Percentiles rank a stretch among this genome's conserved stretches.
Evolutionary conservation across 2,797 vertebrate genomes (phyloP).

Genomic region (Labroides dimidiatus): DNA sequence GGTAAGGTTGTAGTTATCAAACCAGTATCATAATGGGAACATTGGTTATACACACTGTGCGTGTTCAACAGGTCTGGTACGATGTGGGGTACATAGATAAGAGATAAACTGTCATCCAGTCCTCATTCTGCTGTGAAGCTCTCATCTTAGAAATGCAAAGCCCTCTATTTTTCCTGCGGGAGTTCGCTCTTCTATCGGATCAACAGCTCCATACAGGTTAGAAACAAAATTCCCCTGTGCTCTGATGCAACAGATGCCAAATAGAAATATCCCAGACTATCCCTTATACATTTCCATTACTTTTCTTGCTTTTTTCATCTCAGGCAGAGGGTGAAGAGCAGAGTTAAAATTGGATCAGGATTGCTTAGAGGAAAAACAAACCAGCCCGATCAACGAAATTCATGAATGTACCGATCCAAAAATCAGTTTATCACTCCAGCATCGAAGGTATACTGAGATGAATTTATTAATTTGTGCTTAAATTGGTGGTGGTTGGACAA

Average conservation of each 20-base stretch:
- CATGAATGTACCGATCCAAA: neutral
- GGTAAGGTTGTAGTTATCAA: too few relatives aligned
- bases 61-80: neutral
- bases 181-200: slow-evolving; percentile 56
- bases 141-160: slow-evolving; percentile 51
- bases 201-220: slow-evolving; percentile 32
- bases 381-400: neutral
- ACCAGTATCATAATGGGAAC: neutral
- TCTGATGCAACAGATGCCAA: slow-evolving; percentile 27
- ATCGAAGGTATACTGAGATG: neutral
- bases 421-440: neutral
- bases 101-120: slow-evolving; percentile 41
- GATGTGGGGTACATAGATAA: neutral
- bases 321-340: neutral
- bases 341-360: neutral
- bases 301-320: slow-evolving; percentile 14
- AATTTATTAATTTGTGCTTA: slow-evolving; percentile 15
- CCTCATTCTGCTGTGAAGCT: slow-evolving; percentile 35
- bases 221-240: slow-evolving; percentile 37
- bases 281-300: slow-evolving; percentile 3
- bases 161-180: slow-evolving; percentile 43
- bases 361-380: slow-evolving; percentile 2
- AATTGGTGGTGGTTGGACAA: slow-evolving; percentile 36
- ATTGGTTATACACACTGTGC: neutral
- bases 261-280: slow-evolving; percentile 16